Evolutionary conservation across 2,888 invertebrate genomes (phyloP), one percentile per base, ranked within the genome.

Genomic region (Macaria liturata): DNA sequence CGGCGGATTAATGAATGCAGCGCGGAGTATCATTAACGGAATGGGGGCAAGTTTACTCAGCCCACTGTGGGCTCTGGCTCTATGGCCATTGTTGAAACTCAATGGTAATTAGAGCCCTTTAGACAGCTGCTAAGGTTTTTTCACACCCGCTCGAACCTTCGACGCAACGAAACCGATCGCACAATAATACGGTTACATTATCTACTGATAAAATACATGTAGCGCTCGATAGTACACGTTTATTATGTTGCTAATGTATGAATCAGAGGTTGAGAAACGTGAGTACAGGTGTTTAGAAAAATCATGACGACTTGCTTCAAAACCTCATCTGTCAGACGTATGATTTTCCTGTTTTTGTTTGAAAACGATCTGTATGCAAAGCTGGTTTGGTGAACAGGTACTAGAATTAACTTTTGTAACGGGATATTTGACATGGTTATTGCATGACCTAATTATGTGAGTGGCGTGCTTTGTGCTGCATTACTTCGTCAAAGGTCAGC

Each of bases 71-170:
- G 37, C 46, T 57, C 42, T 65, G 54, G 37, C 46, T 57, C 42
- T 65, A 68, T 70, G 72, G 75, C 64, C 74, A 72, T 69, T 61
- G 67, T 67, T 57, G 57, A 66, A 66, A 74, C 71, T 73, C 68
- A 70, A 77, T 68, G 72, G 65, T 81, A 83, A 84, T 83, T 76
- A 74, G 72, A 74, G 34, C 78, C 81, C 78, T 74, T 74, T 72
- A 70, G 57, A 69, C 65, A 55, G 49, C 43, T 56, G 65, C 71
- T 72, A 78, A 78, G 75, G 79, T 74, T 74, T 20, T 68, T 79
- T 75, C 74, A 75, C 80, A 76, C 74, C 61, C 44, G 45, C 37
- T 39, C 37, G 54, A 46, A 58, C 54, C 46, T 50, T 52, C 44
- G 43, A 40, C 37, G 46, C 46, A 66, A 60, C 56, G 59, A 59